Evolutionary conservation across 2,113 vertebrate species (phyloP).

Genomic region (Pavo muticus): DNA sequence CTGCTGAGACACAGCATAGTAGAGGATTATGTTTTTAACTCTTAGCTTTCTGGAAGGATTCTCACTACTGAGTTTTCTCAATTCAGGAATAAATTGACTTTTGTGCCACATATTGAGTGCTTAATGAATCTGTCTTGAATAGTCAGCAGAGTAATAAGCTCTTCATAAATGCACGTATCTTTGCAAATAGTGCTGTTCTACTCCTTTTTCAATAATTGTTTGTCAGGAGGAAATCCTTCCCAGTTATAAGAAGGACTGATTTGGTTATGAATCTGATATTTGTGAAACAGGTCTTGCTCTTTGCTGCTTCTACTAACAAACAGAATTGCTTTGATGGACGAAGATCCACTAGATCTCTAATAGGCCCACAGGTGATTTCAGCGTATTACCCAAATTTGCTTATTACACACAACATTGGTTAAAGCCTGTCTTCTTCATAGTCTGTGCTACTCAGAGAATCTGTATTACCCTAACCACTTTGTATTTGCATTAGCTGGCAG

Average conservation of each 20-base stretch:
- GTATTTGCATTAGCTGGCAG: not conserved
- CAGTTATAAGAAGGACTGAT: not conserved
- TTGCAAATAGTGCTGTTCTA: not conserved
- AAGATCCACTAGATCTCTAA: not conserved
- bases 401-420: not conserved
- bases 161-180: not conserved
- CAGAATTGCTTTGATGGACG: not conserved
- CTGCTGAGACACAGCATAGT: not conserved
- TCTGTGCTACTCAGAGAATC: not conserved
- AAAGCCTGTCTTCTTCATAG: accelerated
- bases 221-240: not conserved
- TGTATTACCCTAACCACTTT: not conserved
- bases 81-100: not conserved
- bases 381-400: not conserved
- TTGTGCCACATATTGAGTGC: slow-evolving; percentile 8
- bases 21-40: not conserved
- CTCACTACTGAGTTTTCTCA: not conserved
- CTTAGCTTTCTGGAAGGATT: not conserved
- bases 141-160: slow-evolving; percentile 15
- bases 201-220: not conserved
- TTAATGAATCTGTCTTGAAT: slow-evolving; percentile 27
- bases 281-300: not conserved
- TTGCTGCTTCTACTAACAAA: not conserved
- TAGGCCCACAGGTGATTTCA: not conserved
- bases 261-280: not conserved